Evolutionary conservation across 2,888 invertebrate species (phyloP).

Genomic region (Diarsia rubi): DNA sequence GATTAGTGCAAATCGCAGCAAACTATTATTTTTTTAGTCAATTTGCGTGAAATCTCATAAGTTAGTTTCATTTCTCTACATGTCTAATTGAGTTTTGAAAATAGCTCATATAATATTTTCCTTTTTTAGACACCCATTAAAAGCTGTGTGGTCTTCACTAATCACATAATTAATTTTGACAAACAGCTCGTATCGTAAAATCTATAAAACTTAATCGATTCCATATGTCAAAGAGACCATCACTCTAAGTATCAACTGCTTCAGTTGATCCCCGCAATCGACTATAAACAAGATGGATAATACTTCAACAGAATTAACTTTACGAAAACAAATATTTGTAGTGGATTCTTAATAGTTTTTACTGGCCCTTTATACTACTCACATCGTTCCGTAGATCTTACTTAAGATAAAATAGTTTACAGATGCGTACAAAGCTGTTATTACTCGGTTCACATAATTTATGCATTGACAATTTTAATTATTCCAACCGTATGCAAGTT

Average conservation of each 20-base stretch:
- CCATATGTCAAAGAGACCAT: slow-evolving; percentile 69
- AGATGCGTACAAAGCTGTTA: slow-evolving; percentile 82
- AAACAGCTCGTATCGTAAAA: slow-evolving; percentile 60
- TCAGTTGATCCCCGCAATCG: slow-evolving; percentile 68
- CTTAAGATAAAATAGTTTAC: slow-evolving; percentile 83
- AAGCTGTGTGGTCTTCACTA: slow-evolving; percentile 60
- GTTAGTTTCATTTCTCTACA: background rate
- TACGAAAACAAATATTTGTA: slow-evolving; percentile 77
- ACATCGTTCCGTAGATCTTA: slow-evolving; percentile 75
- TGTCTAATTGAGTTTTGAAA: background rate
- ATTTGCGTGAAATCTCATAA: background rate
- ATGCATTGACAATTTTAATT: slow-evolving; percentile 84
- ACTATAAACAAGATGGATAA: slow-evolving; percentile 66
- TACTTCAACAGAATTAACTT: slow-evolving; percentile 64
- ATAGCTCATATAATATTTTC: slow-evolving; percentile 2
- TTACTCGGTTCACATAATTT: slow-evolving; percentile 82
- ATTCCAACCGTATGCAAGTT: slow-evolving; percentile 78
- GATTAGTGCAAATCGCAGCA: background rate
- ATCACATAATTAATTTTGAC: slow-evolving; percentile 66
- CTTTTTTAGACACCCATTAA: slow-evolving; percentile 21
- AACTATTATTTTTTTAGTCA: too few relatives aligned
- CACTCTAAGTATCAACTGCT: slow-evolving; percentile 60
- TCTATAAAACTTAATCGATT: slow-evolving; percentile 73
- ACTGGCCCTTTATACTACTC: slow-evolving; percentile 69
- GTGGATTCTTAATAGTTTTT: slow-evolving; percentile 77